Conservation (phyloP, 1,140 invertebrate species). For the Aphaenogaster ashmeadi region DNA sequence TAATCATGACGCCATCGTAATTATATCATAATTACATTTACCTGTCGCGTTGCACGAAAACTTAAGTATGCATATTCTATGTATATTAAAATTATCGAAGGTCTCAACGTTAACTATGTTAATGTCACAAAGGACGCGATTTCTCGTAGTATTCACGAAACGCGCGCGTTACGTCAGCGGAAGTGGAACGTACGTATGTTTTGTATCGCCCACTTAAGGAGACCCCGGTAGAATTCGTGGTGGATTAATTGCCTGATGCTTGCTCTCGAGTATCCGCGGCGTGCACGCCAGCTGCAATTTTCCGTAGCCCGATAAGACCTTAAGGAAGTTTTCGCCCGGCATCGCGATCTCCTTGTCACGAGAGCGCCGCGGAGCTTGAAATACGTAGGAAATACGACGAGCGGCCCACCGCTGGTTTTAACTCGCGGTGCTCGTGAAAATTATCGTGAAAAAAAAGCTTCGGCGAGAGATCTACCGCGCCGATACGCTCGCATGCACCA, state of each 20-base stretch:
- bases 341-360: slow-evolving; percentile 59
- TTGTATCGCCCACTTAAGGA: slow-evolving; percentile 20
- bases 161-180: slow-evolving; percentile 8
- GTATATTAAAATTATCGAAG: neutral
- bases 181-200: slow-evolving; percentile 24
- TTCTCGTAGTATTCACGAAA: neutral
- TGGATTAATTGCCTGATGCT: slow-evolving; percentile 57
- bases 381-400: slow-evolving; percentile 53
- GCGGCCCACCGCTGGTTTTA: slow-evolving; percentile 20
- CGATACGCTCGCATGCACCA: slow-evolving; percentile 18
- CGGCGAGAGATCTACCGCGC: neutral
- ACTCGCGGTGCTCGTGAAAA: slow-evolving; percentile 33
- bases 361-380: slow-evolving; percentile 36
- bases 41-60: neutral
- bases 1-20: neutral
- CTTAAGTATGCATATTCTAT: neutral
- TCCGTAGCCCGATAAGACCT: slow-evolving; percentile 57
- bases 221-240: slow-evolving; percentile 9
- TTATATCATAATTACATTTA: neutral
- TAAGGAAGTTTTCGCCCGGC: slow-evolving; percentile 54
- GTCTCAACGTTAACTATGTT: neutral
- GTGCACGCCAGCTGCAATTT: slow-evolving; percentile 60
- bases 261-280: slow-evolving; percentile 33
- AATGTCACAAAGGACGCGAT: neutral
- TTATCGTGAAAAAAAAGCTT: slow-evolving; percentile 40